These are phyloP conservation scores for Acleris emargana DNA, from an alignment of 2,888 invertebrate genomes.

Conservation along the genomic window DNA sequence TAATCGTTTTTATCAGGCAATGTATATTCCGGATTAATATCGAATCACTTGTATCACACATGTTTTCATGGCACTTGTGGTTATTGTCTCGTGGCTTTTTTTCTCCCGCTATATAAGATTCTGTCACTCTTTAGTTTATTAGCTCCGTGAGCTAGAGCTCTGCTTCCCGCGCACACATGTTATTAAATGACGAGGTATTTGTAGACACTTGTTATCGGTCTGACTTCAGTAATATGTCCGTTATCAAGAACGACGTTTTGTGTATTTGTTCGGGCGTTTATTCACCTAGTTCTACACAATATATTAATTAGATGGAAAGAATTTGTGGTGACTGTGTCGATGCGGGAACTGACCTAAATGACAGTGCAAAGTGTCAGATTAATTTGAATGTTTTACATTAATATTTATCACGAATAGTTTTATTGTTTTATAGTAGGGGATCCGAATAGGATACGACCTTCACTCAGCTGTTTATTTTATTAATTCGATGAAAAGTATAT, in stretches of 20 bases:
- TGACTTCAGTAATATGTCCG: constrained; percentile 59
- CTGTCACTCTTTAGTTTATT: constrained; percentile 35
- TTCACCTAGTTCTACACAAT: constrained; percentile 17
- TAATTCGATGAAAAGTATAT: too few species aligned
- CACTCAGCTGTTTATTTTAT: too few species aligned
- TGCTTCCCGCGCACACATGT: constrained; percentile 41
- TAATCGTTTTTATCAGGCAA: constrained; percentile 3
- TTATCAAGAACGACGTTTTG: constrained; percentile 56
- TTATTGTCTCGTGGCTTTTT: constrained; percentile 19
- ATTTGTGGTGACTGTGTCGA: constrained; percentile 1
- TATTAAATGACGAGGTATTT: constrained; percentile 45
- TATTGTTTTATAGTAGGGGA: too few species aligned
- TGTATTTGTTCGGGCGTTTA: constrained; percentile 39
- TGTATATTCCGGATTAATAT: constrained; percentile 20
- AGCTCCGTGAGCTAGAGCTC: constrained; percentile 16
- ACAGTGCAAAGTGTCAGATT: constrained; percentile 9
- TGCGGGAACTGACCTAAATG: constrained; percentile 21
- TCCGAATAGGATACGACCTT: too few species aligned
- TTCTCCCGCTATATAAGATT: constrained; percentile 16
- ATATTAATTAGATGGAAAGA: constrained; percentile 15
- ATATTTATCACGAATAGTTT: constrained; percentile 5
- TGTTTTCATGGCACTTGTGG: constrained; percentile 35
- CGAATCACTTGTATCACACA: constrained; percentile 43
- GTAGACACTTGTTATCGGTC: constrained; percentile 59
- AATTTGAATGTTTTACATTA: constrained; percentile 9